A percentile compares a stretch with the other conserved stretches of the same genome.
Conservation (phyloP, 2,113 vertebrate species). For the Syngnathus scovelli region DNA sequence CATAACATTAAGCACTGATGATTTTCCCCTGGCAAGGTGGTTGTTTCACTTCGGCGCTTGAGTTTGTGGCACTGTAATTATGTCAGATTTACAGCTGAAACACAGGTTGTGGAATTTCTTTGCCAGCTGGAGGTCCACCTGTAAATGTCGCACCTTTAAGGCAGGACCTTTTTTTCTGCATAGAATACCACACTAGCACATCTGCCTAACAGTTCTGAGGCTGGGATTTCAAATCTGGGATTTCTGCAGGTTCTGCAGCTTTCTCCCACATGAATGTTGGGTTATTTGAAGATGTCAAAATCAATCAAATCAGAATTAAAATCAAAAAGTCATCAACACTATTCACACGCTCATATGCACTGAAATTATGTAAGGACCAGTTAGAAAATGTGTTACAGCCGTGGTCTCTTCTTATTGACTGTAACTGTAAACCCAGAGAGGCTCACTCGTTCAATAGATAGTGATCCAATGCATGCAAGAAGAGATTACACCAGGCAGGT, state of each 20-base stretch:
- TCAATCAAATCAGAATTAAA: neutral
- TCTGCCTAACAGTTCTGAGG: no score
- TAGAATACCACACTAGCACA: no score
- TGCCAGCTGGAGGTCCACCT: conserved; percentile 67
- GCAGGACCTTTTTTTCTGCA: conserved; percentile 30
- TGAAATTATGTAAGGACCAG: neutral
- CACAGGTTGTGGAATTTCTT: conserved; percentile 70
- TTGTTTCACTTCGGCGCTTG: conserved; percentile 61
- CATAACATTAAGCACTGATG: conserved; percentile 62
- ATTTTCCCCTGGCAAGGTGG: conserved; percentile 57
- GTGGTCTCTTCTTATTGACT: neutral
- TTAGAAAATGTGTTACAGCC: neutral
- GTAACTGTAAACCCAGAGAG: neutral
- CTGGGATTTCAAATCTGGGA: no score
- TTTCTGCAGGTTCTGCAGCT: no score
- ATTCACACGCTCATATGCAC: neutral
- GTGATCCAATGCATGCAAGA: conserved; percentile 7
- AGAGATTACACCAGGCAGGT: conserved; percentile 49
- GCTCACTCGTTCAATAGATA: neutral
- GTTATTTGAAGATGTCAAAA: neutral
- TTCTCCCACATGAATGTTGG: neutral
- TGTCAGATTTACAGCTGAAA: conserved; percentile 65
- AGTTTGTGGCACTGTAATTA: conserved; percentile 72
- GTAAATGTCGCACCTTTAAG: conserved; percentile 62
- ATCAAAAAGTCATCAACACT: neutral